Evolutionary conservation across 2,888 invertebrate species (phyloP), one percentile per base, ranked within the genome.

Genomic region (Eurois occulta): DNA sequence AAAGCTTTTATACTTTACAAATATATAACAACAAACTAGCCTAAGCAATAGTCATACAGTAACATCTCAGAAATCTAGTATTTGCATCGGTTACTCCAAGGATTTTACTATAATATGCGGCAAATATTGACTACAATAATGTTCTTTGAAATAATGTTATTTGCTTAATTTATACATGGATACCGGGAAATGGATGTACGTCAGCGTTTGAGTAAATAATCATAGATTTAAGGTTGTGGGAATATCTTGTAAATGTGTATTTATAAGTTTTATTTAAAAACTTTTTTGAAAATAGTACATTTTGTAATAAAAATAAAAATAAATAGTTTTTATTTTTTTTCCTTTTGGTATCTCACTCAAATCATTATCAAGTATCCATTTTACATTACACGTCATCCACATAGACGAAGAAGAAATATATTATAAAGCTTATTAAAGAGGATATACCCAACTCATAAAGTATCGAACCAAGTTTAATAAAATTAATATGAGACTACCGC

Each of bases 41-140:
- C 58, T 52, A 55, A 67, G 28, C 35, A 55, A 74, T 35, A 24
- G 28, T 48, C 32, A 55, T 32, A 68, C 35, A 75, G 66, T 75
- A 64, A 69, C 32, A 46, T 75, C 77, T 66, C 1, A 75, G 84
- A 84, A 83, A 38, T 38, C 64, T 28, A 52, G 0, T 84, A 86
- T 90, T 90, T 81, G 77, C 81, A 85, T 86, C 87, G 64, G 64
- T 86, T 70, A 66, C 71, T 72, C 71, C 87, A 87, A 89, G 88
- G 87, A 83, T 76, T 74, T 85, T 46, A 58, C 76, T 80, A 77
- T 86, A 69, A 77, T 86, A 69, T 71, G 70, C 75, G 35, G 78
- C 78, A 76, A 88, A 88, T 82, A 87, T 85, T 85, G 67, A 85
- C 75, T 46, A 77, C 71, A 81, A 71, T 72, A 74, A 77, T 48